Evolutionary conservation across 2,888 invertebrate species (phyloP), one percentile per base, ranked within the genome.

Genomic region (Diarsia mendica): DNA sequence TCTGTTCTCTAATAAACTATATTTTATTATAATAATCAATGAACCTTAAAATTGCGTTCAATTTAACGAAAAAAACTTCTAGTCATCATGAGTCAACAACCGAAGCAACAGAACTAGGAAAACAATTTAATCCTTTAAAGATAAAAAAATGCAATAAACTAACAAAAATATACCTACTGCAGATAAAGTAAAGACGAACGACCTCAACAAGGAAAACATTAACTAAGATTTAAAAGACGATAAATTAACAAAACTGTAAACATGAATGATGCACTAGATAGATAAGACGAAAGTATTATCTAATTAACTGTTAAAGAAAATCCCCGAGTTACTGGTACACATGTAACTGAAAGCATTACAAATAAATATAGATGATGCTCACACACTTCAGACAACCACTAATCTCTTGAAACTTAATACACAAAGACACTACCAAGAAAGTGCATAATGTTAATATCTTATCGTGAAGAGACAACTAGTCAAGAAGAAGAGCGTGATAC

Each of bases 71-170:
- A 0, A 48, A 23, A 48, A n/a, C 1, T 9, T 46, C 5, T 4
- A n/a, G 11, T 44, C 48, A 72, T 10, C 39, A 4, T 39, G 18
- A 44, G 0, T 18, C 13, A 49, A 15, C 3, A 39, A 0, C 11
- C 33, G 20, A n/a, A 74, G 4, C 49, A 58, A 28, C 8, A 15
- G 44, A 46, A n/a, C 18, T n/a, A 44, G 15, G 23, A 66, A 55
- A 69, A 44, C 48, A 55, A 44, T 3, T 20, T 28, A 63, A 79
- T 53, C 28, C 10, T 68, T 28, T 13, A 64, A 3, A 51, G 10
- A 79, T 71, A 58, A 65, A 48, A 48, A 46, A n/a, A 9, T 72
- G 18, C 79, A 79, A 71, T 58, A 79, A 51, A 51, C 28, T 4
- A 3, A 65, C 28, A 2, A 72, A 58, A 51, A 39, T 44, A 60